Base-by-base conservation (phyloP, 2,797 vertebrate genomes). In the Echiichthys vipera region DNA sequence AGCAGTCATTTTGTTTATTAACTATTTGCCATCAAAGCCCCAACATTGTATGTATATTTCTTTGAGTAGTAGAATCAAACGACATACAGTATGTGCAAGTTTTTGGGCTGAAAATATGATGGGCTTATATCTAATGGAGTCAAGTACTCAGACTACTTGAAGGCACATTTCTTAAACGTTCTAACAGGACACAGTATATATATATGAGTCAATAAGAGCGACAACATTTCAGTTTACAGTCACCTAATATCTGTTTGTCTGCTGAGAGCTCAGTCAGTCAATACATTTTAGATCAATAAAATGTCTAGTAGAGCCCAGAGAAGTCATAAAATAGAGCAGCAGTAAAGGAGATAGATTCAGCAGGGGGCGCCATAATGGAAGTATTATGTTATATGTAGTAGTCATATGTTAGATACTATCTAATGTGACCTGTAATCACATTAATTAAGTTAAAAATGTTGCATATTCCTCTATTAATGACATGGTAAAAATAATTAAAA, bases 281-380 rank as follows among this genome's bases (percentile, higher is more conserved):
- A 34, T 30, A 34, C 14, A 54, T 54, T 30, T 47, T 18, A 34
- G 3, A 36, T 12, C 18, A 51, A 50, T 18, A 46, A 6, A 8
- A n/a, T 46, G 14, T 51, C 14, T 8, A 4, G 34, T 51, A 6
- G 2, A 8, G 39, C 11, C n/a, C n/a, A 29, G 1, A 27, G n/a
- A 0, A 13, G 20, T 30, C 4, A 27, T 0, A 24, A 34, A 34
- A 36, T 10, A 39, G 1, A 61, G 36, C 10, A 63, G 49, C 64
- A 77, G 39, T 40, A 30, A n/a, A 74, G 14, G 11, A 24, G 9
- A 14, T 58, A 24, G 5, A 2, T 5, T 11, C 78, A 82, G 71
- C 40, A 84, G 84, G 29, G 27, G 71, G 76, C 22, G 18, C 69
- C 3, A 32, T 18, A 43, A 24, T 9, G 7, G 7, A 32, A 3